phyloP scores from a whole-genome alignment of 2,113 vertebrate genomes.

The Pampusana beccarii region DNA sequence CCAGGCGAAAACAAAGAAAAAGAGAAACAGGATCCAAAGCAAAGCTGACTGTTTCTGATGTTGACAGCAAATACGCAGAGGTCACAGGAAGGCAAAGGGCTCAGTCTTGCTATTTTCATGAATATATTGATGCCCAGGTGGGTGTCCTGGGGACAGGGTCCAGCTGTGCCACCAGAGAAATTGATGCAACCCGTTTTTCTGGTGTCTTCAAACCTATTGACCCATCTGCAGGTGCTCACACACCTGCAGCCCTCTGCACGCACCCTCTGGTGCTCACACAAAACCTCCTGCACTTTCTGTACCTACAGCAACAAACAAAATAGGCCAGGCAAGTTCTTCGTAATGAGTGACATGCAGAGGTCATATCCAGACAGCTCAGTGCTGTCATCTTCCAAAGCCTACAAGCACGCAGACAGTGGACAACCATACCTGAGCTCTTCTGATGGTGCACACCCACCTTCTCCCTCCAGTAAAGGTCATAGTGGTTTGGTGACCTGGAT shows the following conservation, averaged over 20 bases:
- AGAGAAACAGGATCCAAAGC: not conserved
- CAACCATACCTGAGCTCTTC: not conserved
- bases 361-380: not conserved
- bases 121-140: not conserved
- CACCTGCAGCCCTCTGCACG: not conserved
- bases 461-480: not conserved
- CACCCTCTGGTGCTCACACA: not conserved
- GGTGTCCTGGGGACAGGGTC: accelerated
- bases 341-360: not conserved
- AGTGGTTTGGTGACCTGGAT: not conserved
- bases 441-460: not conserved
- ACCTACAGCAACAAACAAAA: not conserved
- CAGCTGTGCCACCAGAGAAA: not conserved
- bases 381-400: accelerated
- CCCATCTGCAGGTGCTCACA: not conserved
- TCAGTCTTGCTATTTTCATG: not conserved
- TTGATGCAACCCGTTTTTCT: not conserved
- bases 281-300: not conserved
- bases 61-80: not conserved
- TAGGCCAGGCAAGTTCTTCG: not conserved
- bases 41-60: not conserved
- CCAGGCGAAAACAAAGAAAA: not conserved
- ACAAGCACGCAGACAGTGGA: accelerated
- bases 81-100: not conserved
- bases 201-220: not conserved